phyloP scores from a whole-genome alignment of 1,140 invertebrate species.

The Rhyacophila brunnea region DNA sequence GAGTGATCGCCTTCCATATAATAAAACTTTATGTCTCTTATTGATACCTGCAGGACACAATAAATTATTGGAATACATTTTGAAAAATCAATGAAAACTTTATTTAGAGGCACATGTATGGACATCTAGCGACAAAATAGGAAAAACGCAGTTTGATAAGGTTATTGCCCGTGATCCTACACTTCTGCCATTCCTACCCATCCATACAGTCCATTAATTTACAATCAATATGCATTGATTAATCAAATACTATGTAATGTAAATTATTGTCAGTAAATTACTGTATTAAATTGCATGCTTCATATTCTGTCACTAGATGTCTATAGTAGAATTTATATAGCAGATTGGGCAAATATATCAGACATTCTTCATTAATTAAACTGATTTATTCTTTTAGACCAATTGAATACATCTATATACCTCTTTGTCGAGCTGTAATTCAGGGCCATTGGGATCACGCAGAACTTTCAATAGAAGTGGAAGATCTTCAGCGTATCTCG shows the following conservation, averaged over 20 bases:
- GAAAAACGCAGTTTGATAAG: too few species aligned
- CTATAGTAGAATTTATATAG: not conserved
- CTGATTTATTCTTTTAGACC: not conserved
- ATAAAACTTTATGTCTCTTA: conserved; percentile 71
- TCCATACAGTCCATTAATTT: too few species aligned
- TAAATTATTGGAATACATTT: too few species aligned
- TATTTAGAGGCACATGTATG: too few species aligned
- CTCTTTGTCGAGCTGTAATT: conserved; percentile 62
- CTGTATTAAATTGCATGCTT: not conserved
- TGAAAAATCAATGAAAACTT: too few species aligned
- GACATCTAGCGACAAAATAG: too few species aligned
- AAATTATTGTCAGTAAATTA: not conserved
- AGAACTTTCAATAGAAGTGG: conserved; percentile 70
- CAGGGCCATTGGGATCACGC: conserved; percentile 54
- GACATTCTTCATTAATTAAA: not conserved
- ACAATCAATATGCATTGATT: not conserved
- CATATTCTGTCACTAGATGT: not conserved
- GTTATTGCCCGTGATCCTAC: too few species aligned
- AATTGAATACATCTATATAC: conserved; percentile 41
- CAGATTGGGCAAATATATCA: not conserved
- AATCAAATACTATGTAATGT: not conserved
- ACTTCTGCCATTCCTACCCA: too few species aligned
- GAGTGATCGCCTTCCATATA: conserved; percentile 75
- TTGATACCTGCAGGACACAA: conserved; percentile 66
- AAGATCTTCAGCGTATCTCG: conserved; percentile 80